Base-by-base conservation (phyloP, 2,113 vertebrate genomes). In the Synchiropus splendidus region DNA sequence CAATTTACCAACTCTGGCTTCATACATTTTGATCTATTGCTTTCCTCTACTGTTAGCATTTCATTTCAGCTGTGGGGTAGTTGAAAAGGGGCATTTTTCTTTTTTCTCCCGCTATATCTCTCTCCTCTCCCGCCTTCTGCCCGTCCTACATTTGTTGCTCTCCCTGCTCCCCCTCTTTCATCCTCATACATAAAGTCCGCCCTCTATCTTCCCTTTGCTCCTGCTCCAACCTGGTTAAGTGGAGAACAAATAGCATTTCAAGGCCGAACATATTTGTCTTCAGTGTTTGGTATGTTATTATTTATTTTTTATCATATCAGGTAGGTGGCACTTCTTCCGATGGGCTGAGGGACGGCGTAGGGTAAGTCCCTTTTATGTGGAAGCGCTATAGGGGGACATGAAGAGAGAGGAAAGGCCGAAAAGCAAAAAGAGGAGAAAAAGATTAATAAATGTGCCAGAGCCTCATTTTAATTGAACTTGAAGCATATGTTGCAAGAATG, bases 401-500 rank as follows among this genome's bases (percentile, higher is more conserved):
- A 21, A 39, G 62, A 65, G 58, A 64, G 46, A 62, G 69, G 45
- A 52, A 43, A 66, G 60, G 56, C 58, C 51, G 40, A 18, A 44
- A 70, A 67, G 61, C 60, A 48, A 60, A 75, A 45, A 54, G 44
- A 43, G 44, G 74, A 69, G 79, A 80, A 86, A 86, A 85, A 90
- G 84, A 92, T 90, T 89, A 92, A 92, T 91, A 94, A 91, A 92
- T 88, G 87, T 90, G 90, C 89, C 90, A 92, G 89, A 89, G 83
- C 82, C 86, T 92, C 88, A 84, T 89, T 91, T 92, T 92, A 90
- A 92, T 92, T 94, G 90, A 94, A 94, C 87, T 86, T 87, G 88
- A 96, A 94, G 88, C 89, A 89, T 87, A 85, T 89, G 87, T 89
- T 89, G 86, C 89, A 89, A 89, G 89, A 87, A 88, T 86, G 85